phyloP scores from a whole-genome alignment of 2,797 vertebrate genomes.

The Argya squamiceps region DNA sequence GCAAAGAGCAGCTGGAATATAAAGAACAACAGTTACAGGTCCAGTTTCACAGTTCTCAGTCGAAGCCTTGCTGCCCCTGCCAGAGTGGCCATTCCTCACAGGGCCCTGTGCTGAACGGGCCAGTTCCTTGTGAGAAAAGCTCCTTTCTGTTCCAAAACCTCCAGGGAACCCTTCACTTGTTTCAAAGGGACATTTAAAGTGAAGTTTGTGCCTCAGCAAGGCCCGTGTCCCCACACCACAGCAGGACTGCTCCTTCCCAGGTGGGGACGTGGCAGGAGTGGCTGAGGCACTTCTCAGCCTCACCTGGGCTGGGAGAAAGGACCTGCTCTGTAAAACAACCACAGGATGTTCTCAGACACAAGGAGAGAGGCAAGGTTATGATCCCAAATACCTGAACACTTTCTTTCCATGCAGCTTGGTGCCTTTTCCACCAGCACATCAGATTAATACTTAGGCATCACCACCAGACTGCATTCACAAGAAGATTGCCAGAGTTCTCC shows the following conservation, averaged over 20 bases:
- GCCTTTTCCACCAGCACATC: neutral
- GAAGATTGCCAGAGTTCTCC: neutral
- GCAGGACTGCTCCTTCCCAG: neutral
- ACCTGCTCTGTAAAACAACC: neutral
- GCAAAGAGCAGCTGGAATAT: neutral
- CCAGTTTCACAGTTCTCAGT: neutral
- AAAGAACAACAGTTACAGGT: neutral
- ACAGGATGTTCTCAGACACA: accelerated
- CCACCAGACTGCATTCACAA: neutral
- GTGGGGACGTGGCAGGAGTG: neutral
- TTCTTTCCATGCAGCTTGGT: neutral
- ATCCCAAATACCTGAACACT: neutral
- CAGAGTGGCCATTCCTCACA: neutral
- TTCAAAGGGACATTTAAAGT: neutral
- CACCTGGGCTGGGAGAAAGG: neutral
- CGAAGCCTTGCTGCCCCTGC: neutral
- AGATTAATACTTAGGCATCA: neutral
- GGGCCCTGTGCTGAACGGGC: neutral
- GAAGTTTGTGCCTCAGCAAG: neutral
- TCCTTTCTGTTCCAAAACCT: neutral
- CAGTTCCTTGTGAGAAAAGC: neutral
- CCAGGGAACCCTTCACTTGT: neutral
- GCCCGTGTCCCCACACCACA: neutral
- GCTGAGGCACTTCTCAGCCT: neutral
- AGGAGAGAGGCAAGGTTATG: neutral